A percentile compares a stretch with the other conserved stretches of the same genome.
Evolutionary conservation across 2,113 vertebrate species (phyloP).

Genomic region (Hippolais icterina): DNA sequence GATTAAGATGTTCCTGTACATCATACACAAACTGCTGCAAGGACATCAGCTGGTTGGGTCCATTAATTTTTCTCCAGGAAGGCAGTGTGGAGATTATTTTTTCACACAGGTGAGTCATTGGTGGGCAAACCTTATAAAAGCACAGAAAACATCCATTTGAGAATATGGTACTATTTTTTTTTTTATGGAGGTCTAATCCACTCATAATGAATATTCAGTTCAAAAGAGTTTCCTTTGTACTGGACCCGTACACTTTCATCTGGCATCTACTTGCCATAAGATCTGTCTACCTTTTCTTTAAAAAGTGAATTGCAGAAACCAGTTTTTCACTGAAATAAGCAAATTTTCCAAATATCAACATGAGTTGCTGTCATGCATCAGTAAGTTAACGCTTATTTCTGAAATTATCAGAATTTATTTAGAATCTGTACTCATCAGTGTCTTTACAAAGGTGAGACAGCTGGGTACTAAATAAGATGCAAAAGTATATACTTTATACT

Average conservation of each 20-base stretch:
- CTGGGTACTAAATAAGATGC: neutral
- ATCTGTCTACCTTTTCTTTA: neutral
- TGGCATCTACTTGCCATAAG: neutral
- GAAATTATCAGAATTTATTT: neutral
- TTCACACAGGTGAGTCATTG: slow-evolving; percentile 90
- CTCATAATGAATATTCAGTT: neutral
- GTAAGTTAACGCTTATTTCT: neutral
- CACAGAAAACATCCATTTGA: neutral
- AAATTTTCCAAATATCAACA: neutral
- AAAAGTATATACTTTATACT: neutral
- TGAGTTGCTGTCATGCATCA: neutral
- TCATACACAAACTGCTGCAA: slow-evolving; percentile 94
- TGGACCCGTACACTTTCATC: neutral
- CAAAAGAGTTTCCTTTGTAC: neutral
- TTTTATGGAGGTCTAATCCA: neutral
- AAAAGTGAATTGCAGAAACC: neutral
- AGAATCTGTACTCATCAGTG: neutral
- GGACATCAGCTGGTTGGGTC: slow-evolving; percentile 94
- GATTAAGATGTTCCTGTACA: slow-evolving; percentile 94
- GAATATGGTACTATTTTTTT: neutral
- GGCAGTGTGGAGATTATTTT: slow-evolving; percentile 87
- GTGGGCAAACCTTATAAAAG: slow-evolving; percentile 80
- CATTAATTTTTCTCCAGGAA: slow-evolving; percentile 90
- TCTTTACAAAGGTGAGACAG: neutral
- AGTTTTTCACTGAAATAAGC: neutral